phyloP scores from a whole-genome alignment of 2,888 invertebrate species.

The Calliopum simillimum region DNA sequence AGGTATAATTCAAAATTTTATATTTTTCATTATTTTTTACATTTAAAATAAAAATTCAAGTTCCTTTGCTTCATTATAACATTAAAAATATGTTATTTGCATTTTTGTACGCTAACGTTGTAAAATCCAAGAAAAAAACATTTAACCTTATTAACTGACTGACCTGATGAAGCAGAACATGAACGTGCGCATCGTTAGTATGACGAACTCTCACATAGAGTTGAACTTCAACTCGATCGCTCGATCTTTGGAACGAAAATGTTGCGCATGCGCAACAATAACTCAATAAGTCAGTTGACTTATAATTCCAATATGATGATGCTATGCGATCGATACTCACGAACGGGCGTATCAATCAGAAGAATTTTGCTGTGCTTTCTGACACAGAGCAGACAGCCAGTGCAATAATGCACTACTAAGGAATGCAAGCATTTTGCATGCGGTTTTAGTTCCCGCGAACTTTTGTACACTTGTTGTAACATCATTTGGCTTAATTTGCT shows the following conservation, averaged over 20 bases:
- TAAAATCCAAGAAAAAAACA: conserved; percentile 37
- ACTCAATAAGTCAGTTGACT: conserved; percentile 59
- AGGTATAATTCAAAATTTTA: too few relatives aligned
- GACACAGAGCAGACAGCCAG: conserved; percentile 37
- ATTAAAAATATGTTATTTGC: conserved; percentile 9
- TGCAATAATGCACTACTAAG: not conserved
- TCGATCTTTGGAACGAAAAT: conserved; percentile 38
- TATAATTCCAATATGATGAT: conserved; percentile 57
- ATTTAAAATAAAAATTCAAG: not conserved
- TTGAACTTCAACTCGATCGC: not conserved
- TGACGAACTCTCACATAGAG: not conserved
- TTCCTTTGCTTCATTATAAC: not conserved
- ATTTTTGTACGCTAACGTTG: not conserved
- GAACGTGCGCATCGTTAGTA: conserved; percentile 46
- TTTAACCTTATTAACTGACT: conserved; percentile 46
- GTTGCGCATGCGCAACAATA: conserved; percentile 52
- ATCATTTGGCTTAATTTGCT: not conserved
- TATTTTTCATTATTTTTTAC: not conserved
- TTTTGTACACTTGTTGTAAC: conserved; percentile 54
- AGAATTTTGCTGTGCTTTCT: conserved; percentile 43
- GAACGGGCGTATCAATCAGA: conserved; percentile 43
- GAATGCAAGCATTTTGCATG: conserved; percentile 28
- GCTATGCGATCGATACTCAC: conserved; percentile 48
- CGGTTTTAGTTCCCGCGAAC: conserved; percentile 56
- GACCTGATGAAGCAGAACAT: conserved; percentile 44